Percentiles rank a stretch among this genome's conserved stretches.
These are phyloP conservation scores for Cettia cetti DNA, from an alignment of 2,113 vertebrate species.

Conservation along the genomic window DNA sequence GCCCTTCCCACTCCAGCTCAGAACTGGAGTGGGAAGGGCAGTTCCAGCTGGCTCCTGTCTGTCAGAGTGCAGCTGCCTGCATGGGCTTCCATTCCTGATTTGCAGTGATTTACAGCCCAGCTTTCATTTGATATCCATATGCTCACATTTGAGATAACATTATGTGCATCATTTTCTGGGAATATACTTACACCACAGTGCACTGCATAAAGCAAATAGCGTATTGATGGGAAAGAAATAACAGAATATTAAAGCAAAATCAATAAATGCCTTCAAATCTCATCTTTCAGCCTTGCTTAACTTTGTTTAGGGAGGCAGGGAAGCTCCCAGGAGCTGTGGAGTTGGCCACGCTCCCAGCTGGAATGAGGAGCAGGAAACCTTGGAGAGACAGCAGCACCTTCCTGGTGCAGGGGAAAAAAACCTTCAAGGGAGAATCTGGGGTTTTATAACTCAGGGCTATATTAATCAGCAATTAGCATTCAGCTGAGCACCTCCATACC, in stretches of 20 bases:
- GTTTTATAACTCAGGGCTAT: neutral
- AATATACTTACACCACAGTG: neutral
- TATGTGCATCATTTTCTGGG: neutral
- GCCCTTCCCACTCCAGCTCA: accelerated
- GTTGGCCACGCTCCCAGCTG: neutral
- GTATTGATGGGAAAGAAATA: neutral
- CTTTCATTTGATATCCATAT: neutral
- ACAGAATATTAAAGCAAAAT: neutral
- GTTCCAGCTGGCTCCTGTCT: no score
- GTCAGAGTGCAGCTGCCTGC: neutral
- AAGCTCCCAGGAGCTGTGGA: neutral
- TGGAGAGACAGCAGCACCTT: neutral
- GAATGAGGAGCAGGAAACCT: neutral
- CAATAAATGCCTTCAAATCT: neutral
- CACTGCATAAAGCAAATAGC: neutral
- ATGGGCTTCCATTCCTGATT: accelerated
- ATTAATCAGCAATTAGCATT: neutral
- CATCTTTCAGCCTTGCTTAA: neutral
- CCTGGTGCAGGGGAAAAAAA: no score
- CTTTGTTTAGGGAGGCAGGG: neutral
- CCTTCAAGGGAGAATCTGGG: neutral
- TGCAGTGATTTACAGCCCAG: neutral
- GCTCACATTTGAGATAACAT: neutral
- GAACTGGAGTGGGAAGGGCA: accelerated
- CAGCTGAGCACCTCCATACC: neutral